Evolutionary conservation across 2,113 vertebrate genomes (phyloP).

Genomic region (Tragelaphus imberbis): DNA sequence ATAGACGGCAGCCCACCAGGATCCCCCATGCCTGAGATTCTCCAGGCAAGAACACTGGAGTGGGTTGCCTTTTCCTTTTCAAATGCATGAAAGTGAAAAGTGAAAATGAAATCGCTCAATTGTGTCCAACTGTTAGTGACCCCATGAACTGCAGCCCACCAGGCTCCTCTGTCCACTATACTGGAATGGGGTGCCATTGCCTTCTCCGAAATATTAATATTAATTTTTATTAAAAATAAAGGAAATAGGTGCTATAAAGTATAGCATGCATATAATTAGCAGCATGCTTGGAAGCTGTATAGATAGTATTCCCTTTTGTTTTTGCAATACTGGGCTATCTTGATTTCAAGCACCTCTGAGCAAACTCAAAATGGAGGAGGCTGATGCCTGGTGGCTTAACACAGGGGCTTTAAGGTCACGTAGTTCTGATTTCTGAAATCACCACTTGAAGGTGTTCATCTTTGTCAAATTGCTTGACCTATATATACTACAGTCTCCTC

Average conservation of each 20-base stretch:
- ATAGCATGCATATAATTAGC: neutral
- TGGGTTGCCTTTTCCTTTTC: no score
- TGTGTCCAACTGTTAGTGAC: no score
- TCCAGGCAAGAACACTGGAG: no score
- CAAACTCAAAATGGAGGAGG: neutral
- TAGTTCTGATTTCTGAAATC: neutral
- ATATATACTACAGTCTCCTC: neutral
- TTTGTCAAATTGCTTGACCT: neutral
- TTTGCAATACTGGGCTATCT: neutral
- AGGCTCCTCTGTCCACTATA: accelerated
- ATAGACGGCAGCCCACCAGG: no score
- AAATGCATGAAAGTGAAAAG: no score
- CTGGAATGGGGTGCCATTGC: no score
- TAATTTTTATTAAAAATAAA: neutral
- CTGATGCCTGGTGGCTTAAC: neutral
- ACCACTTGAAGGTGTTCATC: neutral
- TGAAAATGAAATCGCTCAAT: no score
- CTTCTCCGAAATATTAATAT: neutral
- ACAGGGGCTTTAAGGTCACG: neutral
- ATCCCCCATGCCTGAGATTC: no score
- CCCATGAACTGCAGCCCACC: no score
- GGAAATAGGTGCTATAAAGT: neutral
- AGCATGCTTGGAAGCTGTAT: neutral
- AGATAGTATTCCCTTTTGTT: neutral
- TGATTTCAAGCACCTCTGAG: neutral